Base-by-base conservation (phyloP, 2,113 vertebrate genomes). In the Xyrauchen texanus region DNA sequence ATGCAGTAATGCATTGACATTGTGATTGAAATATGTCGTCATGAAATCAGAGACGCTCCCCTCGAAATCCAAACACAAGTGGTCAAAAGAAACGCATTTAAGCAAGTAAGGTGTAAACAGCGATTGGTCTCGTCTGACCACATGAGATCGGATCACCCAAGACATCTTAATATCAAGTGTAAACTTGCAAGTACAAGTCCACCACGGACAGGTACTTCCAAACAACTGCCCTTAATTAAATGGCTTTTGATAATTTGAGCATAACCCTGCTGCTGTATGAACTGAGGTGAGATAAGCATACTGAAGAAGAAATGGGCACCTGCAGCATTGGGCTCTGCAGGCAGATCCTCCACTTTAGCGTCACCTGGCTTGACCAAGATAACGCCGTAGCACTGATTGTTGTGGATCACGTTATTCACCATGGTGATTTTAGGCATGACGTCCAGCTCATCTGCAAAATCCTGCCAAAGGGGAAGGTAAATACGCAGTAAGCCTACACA, bases 381-480 rank as follows among this genome's bases (percentile, higher is more conserved):
- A 61, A 98, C 93, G 0, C 94, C 98, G 5, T 96, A 99, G 45
- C 95, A 95, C 86, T 97, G 95, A 7, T 99, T 98, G 83, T 99
- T 98, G 86, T 98, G 96, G 83, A 98, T 95, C 10, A 96, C 72
- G 5, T 99, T 99, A 85, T 96, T 97, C 78, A 95, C 90, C 96
- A 98, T 94, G 72, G 93, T 95, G 89, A 99, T 95, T 82, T 91
- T 93, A 0, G 98, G 96, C 76, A 92, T 88, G 21, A 91, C 93
- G 16, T 94, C 95, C 79, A 94, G 86, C 63, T 95, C 93, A 81
- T 95, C 94, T 45, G 95, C 92, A 84, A 98, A 98, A 88, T 97
- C 96, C 97, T 99, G 66, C 4, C 80, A 81, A 68, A 82, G 81
- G 12, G 69, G 68, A 3, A 77, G 64, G 76, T 58, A 78, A 87